Conservation (phyloP, 2,888 invertebrate species). For the Lithophane leautieri region DNA sequence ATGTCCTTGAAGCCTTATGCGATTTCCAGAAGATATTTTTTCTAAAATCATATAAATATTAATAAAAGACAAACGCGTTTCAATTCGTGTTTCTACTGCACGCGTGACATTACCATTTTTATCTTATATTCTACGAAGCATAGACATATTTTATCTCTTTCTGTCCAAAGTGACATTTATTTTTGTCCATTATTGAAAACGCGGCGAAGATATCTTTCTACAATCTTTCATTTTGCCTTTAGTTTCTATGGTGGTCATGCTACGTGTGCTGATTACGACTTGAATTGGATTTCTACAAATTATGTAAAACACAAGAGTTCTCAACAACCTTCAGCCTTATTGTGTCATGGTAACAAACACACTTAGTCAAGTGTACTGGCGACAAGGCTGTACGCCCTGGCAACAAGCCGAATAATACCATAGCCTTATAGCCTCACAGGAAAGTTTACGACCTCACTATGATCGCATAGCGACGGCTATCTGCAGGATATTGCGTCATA, state of each 20-base stretch:
- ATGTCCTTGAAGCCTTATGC: too few species aligned
- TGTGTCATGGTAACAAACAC: slow-evolving; percentile 29
- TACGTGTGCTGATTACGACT: too few species aligned
- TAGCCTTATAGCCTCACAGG: not conserved
- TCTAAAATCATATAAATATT: not conserved
- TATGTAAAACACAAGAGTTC: not conserved
- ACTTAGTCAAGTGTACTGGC: slow-evolving; percentile 3
- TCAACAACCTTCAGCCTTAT: slow-evolving; percentile 7
- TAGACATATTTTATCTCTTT: not conserved
- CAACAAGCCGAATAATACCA: slow-evolving; percentile 45
- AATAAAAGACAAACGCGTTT: not conserved
- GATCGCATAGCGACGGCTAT: slow-evolving; percentile 39
- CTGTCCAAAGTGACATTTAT: too few species aligned
- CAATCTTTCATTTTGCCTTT: not conserved
- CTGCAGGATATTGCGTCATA: slow-evolving; percentile 54
- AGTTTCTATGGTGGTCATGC: not conserved
- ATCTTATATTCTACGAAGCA: too few species aligned
- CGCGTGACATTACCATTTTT: not conserved
- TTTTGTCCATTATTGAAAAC: not conserved
- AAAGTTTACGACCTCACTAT: slow-evolving; percentile 51
- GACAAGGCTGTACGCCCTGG: slow-evolving; percentile 25
- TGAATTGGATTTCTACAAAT: not conserved
- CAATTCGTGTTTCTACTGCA: not conserved
- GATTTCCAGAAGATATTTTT: too few species aligned
- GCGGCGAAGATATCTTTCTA: not conserved